These are phyloP conservation scores for Macaca nemestrina DNA, from an alignment of 2,113 vertebrate species.

Conservation along the genomic window DNA sequence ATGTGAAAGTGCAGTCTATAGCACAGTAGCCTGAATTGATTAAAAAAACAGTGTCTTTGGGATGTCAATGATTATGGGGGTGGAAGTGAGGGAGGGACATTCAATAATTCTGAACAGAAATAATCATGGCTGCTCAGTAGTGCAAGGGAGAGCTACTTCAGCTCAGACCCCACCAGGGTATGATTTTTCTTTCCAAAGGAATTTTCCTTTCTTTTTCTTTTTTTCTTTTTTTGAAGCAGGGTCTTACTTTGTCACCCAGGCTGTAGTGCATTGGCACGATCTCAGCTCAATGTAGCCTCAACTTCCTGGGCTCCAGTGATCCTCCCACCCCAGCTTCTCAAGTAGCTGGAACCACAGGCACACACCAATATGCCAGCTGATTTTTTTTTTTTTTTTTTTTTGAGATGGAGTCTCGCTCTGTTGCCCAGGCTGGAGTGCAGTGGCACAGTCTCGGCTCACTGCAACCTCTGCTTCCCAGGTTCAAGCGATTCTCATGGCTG, in stretches of 20 bases:
- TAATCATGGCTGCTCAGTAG: background rate
- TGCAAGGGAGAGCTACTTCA: background rate
- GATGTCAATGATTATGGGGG: background rate
- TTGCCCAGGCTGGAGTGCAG: no score
- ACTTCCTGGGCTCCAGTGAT: background rate
- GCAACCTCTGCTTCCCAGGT: no score
- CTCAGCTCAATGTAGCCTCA: background rate
- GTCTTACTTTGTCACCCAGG: background rate
- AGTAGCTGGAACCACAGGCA: background rate
- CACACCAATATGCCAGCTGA: background rate
- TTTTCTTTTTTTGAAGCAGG: background rate
- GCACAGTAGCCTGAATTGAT: background rate
- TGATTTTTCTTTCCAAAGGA: background rate
- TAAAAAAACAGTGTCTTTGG: background rate
- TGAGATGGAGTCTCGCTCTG: no score
- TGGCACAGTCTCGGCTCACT: no score
- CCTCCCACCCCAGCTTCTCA: background rate
- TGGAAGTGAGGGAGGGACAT: background rate
- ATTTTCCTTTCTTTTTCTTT: background rate
- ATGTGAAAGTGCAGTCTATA: background rate
- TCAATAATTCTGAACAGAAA: slow-evolving; percentile 3
- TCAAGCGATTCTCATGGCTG: no score
- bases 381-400: no score
- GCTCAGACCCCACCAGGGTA: background rate
- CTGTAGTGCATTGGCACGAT: background rate